Conservation (phyloP, 2,888 invertebrate genomes). For the Xiphydria camelus region DNA sequence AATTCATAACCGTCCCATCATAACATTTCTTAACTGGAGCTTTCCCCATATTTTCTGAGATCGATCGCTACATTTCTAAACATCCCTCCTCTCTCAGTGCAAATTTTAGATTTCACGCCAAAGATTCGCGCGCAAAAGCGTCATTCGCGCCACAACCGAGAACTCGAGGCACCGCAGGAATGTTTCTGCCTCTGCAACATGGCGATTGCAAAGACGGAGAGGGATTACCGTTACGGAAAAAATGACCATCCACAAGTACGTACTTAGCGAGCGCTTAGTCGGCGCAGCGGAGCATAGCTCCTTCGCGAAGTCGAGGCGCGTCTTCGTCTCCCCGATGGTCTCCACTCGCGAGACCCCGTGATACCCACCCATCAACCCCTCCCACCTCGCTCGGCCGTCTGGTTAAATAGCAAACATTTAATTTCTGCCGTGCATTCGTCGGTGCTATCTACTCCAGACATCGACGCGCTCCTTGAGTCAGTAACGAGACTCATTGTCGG, state of each 20-base stretch:
- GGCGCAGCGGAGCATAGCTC: constrained; percentile 51
- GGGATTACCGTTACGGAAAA: constrained; percentile 33
- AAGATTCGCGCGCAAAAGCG: no score
- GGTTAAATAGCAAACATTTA: constrained; percentile 27
- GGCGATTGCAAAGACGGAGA: constrained; percentile 20
- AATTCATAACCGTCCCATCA: no score
- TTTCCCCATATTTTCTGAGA: no score
- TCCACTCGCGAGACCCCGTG: not conserved
- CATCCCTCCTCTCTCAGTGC: no score
- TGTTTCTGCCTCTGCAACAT: no score
- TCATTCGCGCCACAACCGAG: no score
- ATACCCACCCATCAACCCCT: not conserved
- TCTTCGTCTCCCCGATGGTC: constrained; percentile 7
- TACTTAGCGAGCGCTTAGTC: constrained; percentile 49
- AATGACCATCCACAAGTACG: constrained; percentile 47
- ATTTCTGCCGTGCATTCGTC: constrained; percentile 29
- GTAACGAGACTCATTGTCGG: constrained; percentile 32
- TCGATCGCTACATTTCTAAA: no score
- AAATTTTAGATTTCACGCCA: no score
- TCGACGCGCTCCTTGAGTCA: constrained; percentile 24
- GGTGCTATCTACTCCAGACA: constrained; percentile 41
- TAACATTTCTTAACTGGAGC: no score
- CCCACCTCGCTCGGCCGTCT: constrained; percentile 5
- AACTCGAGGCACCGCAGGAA: no score
- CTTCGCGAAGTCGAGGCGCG: constrained; percentile 31